Base-by-base conservation (phyloP, 2,888 invertebrate species). In the Scaptomyza caliginosa region DNA sequence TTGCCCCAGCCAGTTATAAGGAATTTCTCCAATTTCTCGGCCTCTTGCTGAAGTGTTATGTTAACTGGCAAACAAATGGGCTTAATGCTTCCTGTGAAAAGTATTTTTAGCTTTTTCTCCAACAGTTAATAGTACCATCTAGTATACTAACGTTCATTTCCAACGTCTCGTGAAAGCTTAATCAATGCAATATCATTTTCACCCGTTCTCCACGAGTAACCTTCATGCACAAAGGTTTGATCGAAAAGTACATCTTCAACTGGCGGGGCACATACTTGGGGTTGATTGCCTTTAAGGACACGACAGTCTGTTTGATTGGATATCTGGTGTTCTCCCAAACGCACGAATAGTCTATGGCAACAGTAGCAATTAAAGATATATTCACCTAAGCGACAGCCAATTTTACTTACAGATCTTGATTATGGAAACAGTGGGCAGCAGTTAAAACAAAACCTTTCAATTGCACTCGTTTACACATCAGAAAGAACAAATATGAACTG, bases 151-250 rank as follows among this genome's bases (percentile, higher is more conserved):
- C 68, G 0, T 3, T 16, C 11, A 0, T 16, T 10, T 4, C 10
- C 1, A 1, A 48, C 43, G 0, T 42, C 36, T 36, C 6, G n/a
- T 0, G 49, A 24, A 0, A 73, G 48, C 34, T 54, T 56, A 0
- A 73, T 6, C 6, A 73, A 21, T 4, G 72, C 72, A 26, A 72
- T 68, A 39, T 72, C 72, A 48, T 71, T 64, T 2, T 40, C 11
- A 1, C 0, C 2, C 10, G 16, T 1, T 0, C 0, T 0, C 0
- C 0, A 0, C 2, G 17, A 23, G 23, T 10, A 68, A 2, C 28
- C 0, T 13, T 68, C 36, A 19, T 72, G 72, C 0, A 50, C 0
- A 11, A 43, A 24, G 10, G 36, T 8, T 0, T 6, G 2, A 0
- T 67, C 55, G 10, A 32, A 0, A 0, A 0, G 4, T 11, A 64